phyloP scores from a whole-genome alignment of 64 coral and sea anemone genomes.

The Exaiptasia diaphana region DNA sequence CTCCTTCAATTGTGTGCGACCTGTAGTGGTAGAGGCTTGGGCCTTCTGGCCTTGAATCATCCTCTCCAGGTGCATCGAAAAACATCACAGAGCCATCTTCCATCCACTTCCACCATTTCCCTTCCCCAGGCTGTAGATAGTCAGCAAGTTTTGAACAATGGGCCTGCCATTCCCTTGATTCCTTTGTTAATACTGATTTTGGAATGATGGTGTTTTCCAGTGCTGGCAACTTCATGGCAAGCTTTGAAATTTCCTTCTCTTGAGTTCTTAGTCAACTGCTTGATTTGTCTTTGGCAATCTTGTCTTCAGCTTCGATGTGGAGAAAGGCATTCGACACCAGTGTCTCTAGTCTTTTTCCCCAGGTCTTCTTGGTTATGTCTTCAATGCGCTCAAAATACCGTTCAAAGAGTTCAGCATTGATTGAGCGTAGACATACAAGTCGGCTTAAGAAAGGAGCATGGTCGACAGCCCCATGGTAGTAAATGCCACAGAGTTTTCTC shows the following conservation, averaged over 20 bases:
- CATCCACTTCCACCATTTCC: constrained; percentile 34
- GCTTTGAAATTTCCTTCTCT: background rate
- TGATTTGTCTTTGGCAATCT: background rate
- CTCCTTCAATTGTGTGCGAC: background rate
- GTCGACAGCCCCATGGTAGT: background rate
- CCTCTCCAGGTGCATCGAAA: constrained; percentile 3
- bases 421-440: background rate
- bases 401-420: constrained; percentile 6
- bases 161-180: constrained; percentile 37
- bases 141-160: constrained; percentile 51
- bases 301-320: background rate
- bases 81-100: background rate
- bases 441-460: background rate
- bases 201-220: constrained; percentile 47
- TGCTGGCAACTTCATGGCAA: constrained; percentile 5
- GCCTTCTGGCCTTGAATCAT: background rate
- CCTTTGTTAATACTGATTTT: constrained; percentile 1
- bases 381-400: background rate
- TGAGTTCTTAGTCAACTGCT: no score
- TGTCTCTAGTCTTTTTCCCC: background rate
- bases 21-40: constrained; percentile 55
- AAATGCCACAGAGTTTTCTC: constrained; percentile 47
- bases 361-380: constrained; percentile 18
- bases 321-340: background rate
- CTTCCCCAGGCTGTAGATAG: constrained; percentile 37